phyloP scores from a whole-genome alignment of 2,113 vertebrate species.

The Mirounga angustirostris region DNA sequence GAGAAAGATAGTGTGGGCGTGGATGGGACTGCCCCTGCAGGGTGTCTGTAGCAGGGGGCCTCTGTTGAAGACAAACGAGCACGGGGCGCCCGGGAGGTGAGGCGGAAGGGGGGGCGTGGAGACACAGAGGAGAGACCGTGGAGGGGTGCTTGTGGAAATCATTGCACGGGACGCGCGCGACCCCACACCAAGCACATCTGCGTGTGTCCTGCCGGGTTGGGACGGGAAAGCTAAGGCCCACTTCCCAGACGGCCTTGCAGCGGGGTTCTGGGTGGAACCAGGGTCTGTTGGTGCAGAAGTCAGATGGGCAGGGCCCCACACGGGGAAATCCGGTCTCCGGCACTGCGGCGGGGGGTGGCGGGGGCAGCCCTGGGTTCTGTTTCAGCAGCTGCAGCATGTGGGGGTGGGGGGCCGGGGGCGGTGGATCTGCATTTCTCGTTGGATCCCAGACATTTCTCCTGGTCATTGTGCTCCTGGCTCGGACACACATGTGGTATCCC shows the following conservation, averaged over 20 bases:
- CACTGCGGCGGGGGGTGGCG: too few species aligned
- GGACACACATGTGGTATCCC: background rate
- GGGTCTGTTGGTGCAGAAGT: background rate
- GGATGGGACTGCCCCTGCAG: background rate
- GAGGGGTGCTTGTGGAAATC: background rate
- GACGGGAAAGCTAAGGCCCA: background rate
- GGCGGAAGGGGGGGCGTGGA: background rate
- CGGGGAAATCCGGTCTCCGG: accelerated
- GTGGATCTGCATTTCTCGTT: background rate
- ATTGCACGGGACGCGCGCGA: background rate
- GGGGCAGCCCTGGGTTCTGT: background rate
- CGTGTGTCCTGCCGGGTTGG: background rate
- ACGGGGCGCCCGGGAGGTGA: background rate
- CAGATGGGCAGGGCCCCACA: background rate
- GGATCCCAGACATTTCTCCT: background rate
- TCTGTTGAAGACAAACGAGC: background rate
- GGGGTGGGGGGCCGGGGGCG: accelerated
- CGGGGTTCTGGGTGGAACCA: background rate
- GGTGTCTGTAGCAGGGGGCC: too few species aligned
- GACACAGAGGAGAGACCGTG: background rate
- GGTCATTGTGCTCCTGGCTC: accelerated
- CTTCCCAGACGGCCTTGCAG: background rate
- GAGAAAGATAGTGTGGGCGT: background rate
- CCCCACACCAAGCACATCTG: background rate
- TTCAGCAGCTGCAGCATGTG: accelerated